phyloP scores from a whole-genome alignment of 2,113 vertebrate genomes.

The Trochalopteron elliotii region DNA sequence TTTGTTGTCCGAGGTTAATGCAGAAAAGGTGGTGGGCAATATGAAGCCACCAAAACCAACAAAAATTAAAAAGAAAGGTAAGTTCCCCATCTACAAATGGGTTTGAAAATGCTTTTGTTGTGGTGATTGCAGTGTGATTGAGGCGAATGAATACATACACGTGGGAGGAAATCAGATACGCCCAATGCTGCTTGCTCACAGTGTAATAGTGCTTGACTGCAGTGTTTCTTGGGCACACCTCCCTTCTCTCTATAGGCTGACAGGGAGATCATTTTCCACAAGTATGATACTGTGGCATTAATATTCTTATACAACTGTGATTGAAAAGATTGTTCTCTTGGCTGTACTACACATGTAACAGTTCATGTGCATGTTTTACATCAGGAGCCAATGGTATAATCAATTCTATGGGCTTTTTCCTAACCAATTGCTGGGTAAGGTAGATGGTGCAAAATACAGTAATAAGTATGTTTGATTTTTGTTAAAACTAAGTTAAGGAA shows the following conservation, averaged over 20 bases:
- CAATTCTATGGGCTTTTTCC: not conserved
- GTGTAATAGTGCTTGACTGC: not conserved
- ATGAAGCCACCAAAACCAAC: constrained; percentile 98
- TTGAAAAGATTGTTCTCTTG: not conserved
- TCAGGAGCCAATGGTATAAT: not conserved
- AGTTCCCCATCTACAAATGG: not conserved
- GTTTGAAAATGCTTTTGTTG: not conserved
- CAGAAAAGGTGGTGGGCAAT: constrained; percentile 97
- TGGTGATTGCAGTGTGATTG: not conserved
- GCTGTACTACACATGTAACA: not conserved
- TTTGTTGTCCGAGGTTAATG: constrained; percentile 93
- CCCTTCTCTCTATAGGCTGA: not conserved
- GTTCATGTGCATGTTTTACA: not conserved
- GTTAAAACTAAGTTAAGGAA: not conserved
- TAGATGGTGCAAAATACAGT: not conserved
- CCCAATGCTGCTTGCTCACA: not conserved
- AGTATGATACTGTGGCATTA: not conserved
- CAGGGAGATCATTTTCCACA: not conserved
- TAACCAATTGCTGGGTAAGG: not conserved
- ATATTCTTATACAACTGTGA: not conserved
- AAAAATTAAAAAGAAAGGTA: constrained; percentile 99
- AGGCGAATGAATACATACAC: not conserved
- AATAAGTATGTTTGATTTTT: not conserved
- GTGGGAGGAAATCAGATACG: not conserved
- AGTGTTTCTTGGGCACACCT: not conserved